Conservation (phyloP, 2,113 vertebrate species). For the Camelus dromedarius region DNA sequence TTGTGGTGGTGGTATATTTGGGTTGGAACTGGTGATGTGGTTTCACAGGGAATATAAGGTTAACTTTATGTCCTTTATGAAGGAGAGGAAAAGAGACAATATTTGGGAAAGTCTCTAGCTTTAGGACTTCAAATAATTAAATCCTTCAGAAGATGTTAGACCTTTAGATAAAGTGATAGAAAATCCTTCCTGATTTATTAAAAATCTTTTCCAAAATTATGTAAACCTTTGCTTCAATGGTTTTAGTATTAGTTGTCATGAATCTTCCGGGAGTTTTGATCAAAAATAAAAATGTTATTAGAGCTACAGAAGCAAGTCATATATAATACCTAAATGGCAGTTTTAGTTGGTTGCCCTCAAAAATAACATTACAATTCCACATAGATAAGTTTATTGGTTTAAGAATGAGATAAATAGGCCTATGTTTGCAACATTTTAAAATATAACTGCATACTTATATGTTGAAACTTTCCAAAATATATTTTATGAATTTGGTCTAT, state of each 20-base stretch:
- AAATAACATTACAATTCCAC: slow-evolving; percentile 27
- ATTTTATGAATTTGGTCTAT: not conserved
- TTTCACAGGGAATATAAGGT: not conserved
- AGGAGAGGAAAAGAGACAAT: not conserved
- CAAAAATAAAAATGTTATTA: slow-evolving; percentile 47
- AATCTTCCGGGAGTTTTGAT: slow-evolving; percentile 25
- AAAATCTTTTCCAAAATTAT: slow-evolving; percentile 3
- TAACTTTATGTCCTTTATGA: not conserved
- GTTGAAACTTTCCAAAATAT: slow-evolving; percentile 12
- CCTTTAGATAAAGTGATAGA: not conserved
- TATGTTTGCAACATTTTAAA: not conserved
- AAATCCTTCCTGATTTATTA: slow-evolving; percentile 16
- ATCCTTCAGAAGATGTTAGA: not conserved
- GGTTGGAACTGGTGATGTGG: not conserved
- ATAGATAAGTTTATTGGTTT: slow-evolving; percentile 44
- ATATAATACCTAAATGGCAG: not conserved
- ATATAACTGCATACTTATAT: not conserved
- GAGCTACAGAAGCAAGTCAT: not conserved
- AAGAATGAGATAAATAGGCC: slow-evolving; percentile 8
- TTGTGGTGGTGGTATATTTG: not conserved
- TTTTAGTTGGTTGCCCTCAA: slow-evolving; percentile 24
- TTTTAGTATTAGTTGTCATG: slow-evolving; percentile 46
- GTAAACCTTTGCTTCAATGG: slow-evolving; percentile 25
- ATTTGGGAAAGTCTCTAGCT: not conserved
- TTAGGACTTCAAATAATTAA: not conserved